A percentile compares a stretch with the other conserved stretches of the same genome.
These are phyloP conservation scores for Conopomorpha cramerella DNA, from an alignment of 1,140 invertebrate genomes.

Conservation along the genomic window DNA sequence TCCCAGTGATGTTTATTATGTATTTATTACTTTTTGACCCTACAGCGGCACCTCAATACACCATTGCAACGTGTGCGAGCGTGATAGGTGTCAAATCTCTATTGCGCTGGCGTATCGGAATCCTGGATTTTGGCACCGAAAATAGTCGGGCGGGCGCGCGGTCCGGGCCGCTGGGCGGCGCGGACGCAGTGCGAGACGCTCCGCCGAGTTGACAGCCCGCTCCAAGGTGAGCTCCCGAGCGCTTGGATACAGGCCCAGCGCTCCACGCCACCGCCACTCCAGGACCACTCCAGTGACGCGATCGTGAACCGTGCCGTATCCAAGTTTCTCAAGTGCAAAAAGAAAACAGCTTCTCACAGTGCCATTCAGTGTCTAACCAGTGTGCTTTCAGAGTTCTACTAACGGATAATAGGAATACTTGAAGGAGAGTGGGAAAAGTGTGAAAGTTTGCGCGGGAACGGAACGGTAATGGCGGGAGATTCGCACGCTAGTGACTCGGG, in stretches of 20 bases:
- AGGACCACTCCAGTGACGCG: background rate
- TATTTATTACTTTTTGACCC: no score
- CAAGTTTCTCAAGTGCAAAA: background rate
- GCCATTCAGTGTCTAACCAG: background rate
- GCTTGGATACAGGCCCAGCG: constrained; percentile 25
- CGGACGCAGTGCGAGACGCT: constrained; percentile 53
- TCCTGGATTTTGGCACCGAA: constrained; percentile 56
- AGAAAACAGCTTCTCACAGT: no score
- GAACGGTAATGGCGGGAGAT: constrained; percentile 7
- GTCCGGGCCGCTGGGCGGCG: constrained; percentile 27
- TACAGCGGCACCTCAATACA: no score
- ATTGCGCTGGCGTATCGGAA: constrained; percentile 34
- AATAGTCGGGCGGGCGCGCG: constrained; percentile 51
- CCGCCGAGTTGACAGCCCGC: constrained; percentile 53
- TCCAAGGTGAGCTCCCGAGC: constrained; percentile 37
- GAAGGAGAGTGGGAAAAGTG: background rate
- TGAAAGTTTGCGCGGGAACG: constrained; percentile 7
- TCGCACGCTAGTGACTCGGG: constrained; percentile 33
- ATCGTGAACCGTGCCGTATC: background rate
- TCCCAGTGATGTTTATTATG: no score
- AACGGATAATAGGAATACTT: background rate
- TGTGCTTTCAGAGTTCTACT: background rate
- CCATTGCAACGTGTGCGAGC: constrained; percentile 29
- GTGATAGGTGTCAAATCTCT: constrained; percentile 19
- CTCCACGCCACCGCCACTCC: constrained; percentile 8